Evolutionary conservation across 2,113 vertebrate genomes (phyloP).

Genomic region (Clupea harengus): DNA sequence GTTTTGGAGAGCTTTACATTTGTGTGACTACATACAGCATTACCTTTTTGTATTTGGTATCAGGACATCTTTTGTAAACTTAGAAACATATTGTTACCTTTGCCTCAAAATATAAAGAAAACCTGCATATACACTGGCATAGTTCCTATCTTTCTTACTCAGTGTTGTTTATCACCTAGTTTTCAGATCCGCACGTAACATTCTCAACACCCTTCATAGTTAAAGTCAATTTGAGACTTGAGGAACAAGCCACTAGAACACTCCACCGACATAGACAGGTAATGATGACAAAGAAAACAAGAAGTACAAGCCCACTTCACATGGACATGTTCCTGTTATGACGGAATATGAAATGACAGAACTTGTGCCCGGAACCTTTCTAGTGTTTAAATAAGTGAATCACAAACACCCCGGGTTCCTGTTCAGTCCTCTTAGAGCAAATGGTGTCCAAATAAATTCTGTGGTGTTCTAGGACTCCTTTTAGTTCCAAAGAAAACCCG

Average conservation of each 20-base stretch:
- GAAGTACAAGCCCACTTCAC: neutral
- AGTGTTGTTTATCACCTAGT: neutral
- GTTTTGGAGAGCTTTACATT: neutral
- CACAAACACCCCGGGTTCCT: neutral
- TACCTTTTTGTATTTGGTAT: neutral
- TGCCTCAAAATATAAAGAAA: neutral
- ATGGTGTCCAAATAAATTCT: constrained; percentile 38
- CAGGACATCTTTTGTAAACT: neutral
- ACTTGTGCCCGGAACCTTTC: constrained; percentile 36
- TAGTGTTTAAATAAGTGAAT: constrained; percentile 28
- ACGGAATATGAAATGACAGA: constrained; percentile 31
- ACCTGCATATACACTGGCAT: neutral
- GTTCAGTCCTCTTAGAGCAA: constrained; percentile 27
- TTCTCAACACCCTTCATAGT: neutral
- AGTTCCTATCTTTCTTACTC: neutral
- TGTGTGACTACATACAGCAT: neutral
- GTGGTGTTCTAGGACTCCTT: constrained; percentile 37
- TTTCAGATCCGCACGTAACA: neutral
- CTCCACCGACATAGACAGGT: neutral
- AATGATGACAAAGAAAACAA: neutral
- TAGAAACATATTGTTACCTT: neutral
- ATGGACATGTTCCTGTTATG: neutral
- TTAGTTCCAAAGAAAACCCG: constrained; percentile 42
- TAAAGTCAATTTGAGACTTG: neutral
- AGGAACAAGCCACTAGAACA: neutral